phyloP scores from a whole-genome alignment of 2,797 vertebrate species.

The Antrozous pallidus region DNA sequence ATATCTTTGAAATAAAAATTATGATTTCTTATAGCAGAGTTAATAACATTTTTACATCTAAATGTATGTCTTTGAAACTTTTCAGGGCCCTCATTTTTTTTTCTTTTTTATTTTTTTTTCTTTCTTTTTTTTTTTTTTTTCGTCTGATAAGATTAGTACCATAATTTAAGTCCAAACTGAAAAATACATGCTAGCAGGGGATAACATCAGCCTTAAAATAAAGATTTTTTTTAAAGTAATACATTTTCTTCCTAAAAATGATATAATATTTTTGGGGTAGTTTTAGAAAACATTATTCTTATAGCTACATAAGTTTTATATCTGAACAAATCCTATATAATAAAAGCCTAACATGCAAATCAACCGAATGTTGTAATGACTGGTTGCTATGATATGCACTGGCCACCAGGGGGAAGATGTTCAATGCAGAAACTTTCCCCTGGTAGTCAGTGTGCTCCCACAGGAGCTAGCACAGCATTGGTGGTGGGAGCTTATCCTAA shows the following conservation, averaged over 20 bases:
- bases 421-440: too few relatives aligned
- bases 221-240: not conserved
- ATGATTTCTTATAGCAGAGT: not conserved
- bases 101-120: too few relatives aligned
- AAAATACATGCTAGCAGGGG: not conserved
- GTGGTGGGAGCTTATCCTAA: too few relatives aligned
- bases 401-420: too few relatives aligned
- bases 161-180: not conserved
- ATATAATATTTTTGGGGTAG: not conserved
- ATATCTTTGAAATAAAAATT: not conserved
- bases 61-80: not conserved
- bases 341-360: too few relatives aligned
- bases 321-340: not conserved
- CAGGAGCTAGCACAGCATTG: too few relatives aligned
- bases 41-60: not conserved
- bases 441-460: too few relatives aligned
- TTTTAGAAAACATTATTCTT: slow-evolving; percentile 14
- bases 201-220: not conserved
- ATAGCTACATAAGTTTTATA: not conserved
- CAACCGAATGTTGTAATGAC: too few relatives aligned
- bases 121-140: too few relatives aligned
- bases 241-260: slow-evolving; percentile 46
- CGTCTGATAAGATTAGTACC: not conserved
- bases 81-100: not conserved
- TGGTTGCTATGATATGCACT: too few relatives aligned